Evolutionary conservation across 2,888 invertebrate genomes (phyloP).

Genomic region (Brenthis daphne): DNA sequence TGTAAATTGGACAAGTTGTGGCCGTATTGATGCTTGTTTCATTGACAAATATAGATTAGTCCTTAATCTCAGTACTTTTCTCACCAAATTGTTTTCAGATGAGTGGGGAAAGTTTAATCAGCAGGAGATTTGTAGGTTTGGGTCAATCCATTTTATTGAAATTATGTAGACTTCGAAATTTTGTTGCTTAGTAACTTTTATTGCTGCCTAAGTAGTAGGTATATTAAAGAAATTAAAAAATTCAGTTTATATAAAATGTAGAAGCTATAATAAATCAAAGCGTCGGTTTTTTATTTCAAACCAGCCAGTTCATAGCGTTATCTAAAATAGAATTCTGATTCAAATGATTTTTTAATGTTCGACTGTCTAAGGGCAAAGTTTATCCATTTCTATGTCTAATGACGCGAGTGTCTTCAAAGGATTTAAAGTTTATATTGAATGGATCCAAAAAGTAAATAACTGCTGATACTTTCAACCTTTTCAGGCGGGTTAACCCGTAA

Average conservation of each 20-base stretch:
- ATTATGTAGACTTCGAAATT: slow-evolving; percentile 8
- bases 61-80: slow-evolving; percentile 64
- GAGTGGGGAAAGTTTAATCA: slow-evolving; percentile 45
- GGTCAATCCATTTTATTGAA: slow-evolving; percentile 16
- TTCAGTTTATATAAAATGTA: not conserved
- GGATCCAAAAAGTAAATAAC: slow-evolving; percentile 75
- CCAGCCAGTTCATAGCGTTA: slow-evolving; percentile 7
- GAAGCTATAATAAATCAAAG: not conserved
- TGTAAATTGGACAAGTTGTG: slow-evolving; percentile 79
- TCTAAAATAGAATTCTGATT: slow-evolving; percentile 30
- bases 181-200: not conserved
- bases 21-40: slow-evolving; percentile 70
- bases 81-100: slow-evolving; percentile 61
- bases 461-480: slow-evolving; percentile 76
- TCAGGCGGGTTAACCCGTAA: slow-evolving; percentile 79
- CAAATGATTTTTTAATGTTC: slow-evolving; percentile 36
- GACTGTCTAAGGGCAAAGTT: slow-evolving; percentile 35
- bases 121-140: slow-evolving; percentile 26
- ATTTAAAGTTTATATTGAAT: slow-evolving; percentile 74
- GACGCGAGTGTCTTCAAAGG: slow-evolving; percentile 62
- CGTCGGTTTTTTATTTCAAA: not conserved
- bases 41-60: slow-evolving; percentile 73
- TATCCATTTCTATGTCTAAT: slow-evolving; percentile 47
- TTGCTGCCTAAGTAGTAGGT: not conserved
- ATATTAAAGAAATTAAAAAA: no score